A percentile compares a stretch with the other conserved stretches of the same genome.
Conservation (phyloP, 2,888 invertebrate species). For the Malachius bipustulatus region DNA sequence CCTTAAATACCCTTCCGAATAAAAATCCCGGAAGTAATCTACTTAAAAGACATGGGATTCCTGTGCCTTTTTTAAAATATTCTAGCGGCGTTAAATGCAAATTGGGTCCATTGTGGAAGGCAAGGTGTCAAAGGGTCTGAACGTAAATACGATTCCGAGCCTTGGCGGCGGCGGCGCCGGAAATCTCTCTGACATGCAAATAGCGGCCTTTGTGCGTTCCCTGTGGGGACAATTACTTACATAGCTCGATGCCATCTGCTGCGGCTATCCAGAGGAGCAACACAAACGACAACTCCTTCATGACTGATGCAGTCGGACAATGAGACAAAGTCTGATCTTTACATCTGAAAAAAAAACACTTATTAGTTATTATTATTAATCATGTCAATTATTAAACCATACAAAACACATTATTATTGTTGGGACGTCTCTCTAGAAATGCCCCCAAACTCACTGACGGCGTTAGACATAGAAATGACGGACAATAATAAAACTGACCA, state of each 20-base stretch:
- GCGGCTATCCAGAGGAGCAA: conserved; percentile 22
- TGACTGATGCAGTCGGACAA: too few species aligned
- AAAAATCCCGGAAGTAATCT: too few species aligned
- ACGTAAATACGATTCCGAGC: conserved; percentile 14
- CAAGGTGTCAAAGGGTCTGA: conserved; percentile 17
- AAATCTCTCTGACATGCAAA: conserved; percentile 26
- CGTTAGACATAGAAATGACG: too few species aligned
- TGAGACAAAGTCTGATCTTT: conserved; percentile 7
- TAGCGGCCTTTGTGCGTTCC: conserved; percentile 22
- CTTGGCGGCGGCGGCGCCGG: conserved; percentile 11
- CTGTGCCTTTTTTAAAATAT: conserved; percentile 9
- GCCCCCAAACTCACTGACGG: too few species aligned
- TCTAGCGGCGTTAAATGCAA: conserved; percentile 27
- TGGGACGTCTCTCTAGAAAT: too few species aligned
- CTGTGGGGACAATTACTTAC: conserved; percentile 26
- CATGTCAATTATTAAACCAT: too few species aligned
- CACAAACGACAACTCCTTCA: conserved; percentile 21
- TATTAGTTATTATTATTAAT: too few species aligned
- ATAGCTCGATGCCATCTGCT: conserved; percentile 28
- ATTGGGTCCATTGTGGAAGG: conserved; percentile 24
- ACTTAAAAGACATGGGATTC: too few species aligned
- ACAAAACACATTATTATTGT: too few species aligned
- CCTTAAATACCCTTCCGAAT: too few species aligned
- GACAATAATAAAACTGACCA: too few species aligned
- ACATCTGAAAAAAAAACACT: too few species aligned